Evolutionary conservation across 2,888 invertebrate genomes (phyloP).

Genomic region (Epistrophe grossulariae): DNA sequence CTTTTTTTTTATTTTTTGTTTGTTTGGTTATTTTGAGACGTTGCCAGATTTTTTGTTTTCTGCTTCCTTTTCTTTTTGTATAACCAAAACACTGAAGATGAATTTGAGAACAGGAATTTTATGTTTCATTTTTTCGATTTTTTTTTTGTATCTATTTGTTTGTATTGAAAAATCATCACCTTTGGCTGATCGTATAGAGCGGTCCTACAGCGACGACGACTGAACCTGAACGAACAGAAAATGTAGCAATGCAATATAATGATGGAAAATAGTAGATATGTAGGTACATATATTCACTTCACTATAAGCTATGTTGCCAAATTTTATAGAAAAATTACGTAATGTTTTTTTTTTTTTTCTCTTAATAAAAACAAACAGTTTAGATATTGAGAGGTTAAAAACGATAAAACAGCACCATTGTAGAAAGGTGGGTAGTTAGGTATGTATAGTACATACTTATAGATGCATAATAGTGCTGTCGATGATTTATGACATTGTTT

Average conservation of each 20-base stretch:
- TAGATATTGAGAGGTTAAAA: not conserved
- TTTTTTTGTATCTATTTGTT: conserved; percentile 1
- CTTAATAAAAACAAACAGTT: conserved; percentile 49
- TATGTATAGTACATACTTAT: not conserved
- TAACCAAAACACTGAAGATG: conserved; percentile 47
- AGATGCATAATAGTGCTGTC: conserved; percentile 34
- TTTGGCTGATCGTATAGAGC: conserved; percentile 49
- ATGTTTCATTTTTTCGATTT: conserved; percentile 21
- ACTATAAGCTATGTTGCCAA: conserved; percentile 63
- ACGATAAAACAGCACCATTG: not conserved
- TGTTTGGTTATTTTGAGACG: conserved; percentile 72
- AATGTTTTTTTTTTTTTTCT: conserved; percentile 46
- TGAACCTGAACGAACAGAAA: conserved; percentile 35
- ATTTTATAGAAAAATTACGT: conserved; percentile 70
- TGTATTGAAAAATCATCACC: conserved; percentile 55
- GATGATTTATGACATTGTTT: conserved; percentile 73
- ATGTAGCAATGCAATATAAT: conserved; percentile 40
- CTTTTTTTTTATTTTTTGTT: too few relatives aligned
- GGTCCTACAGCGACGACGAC: conserved; percentile 44
- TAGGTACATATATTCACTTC: too few relatives aligned
- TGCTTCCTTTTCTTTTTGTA: conserved; percentile 23
- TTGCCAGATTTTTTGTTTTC: conserved; percentile 67
- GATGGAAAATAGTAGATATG: conserved; percentile 23
- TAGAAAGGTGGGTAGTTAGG: not conserved
- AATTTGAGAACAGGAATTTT: conserved; percentile 70